phyloP scores from a whole-genome alignment of 2,113 vertebrate species.

The Gila orcuttii region DNA sequence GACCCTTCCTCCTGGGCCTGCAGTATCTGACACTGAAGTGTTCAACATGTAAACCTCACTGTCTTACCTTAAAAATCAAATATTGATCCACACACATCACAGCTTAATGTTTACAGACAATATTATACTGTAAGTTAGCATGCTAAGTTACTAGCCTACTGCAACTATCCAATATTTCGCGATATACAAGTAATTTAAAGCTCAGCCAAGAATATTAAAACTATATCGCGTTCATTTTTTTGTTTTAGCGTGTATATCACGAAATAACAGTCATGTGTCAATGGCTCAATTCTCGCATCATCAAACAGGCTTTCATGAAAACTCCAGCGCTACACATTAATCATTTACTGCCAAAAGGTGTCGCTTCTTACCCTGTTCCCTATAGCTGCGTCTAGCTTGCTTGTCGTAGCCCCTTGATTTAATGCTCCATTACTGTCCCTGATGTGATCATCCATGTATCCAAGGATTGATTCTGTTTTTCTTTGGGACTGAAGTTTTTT shows the following conservation, averaged over 20 bases:
- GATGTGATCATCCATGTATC: slow-evolving; percentile 19
- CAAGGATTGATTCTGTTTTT: slow-evolving; percentile 32
- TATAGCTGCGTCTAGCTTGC: neutral
- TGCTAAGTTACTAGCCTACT: neutral
- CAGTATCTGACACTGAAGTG: neutral
- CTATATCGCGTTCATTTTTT: neutral
- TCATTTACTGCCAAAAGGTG: neutral
- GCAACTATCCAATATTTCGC: no score
- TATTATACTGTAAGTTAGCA: neutral
- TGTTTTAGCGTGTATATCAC: neutral
- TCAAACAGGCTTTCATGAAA: neutral
- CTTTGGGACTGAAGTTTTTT: slow-evolving; percentile 72
- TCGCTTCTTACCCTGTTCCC: slow-evolving; percentile 30
- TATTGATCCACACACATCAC: neutral
- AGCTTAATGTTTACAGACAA: slow-evolving; percentile 4
- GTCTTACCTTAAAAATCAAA: neutral
- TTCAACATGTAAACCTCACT: neutral
- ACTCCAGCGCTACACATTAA: slow-evolving; percentile 1
- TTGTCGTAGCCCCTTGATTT: neutral
- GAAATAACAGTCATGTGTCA: slow-evolving; percentile 7
- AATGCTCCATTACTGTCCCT: slow-evolving; percentile 43
- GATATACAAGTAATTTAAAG: neutral
- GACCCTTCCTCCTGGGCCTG: neutral
- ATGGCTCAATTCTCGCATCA: neutral
- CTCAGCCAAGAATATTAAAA: neutral